Evolutionary conservation across 1,140 invertebrate genomes (phyloP).

Genomic region (Lasioglossum albipes): DNA sequence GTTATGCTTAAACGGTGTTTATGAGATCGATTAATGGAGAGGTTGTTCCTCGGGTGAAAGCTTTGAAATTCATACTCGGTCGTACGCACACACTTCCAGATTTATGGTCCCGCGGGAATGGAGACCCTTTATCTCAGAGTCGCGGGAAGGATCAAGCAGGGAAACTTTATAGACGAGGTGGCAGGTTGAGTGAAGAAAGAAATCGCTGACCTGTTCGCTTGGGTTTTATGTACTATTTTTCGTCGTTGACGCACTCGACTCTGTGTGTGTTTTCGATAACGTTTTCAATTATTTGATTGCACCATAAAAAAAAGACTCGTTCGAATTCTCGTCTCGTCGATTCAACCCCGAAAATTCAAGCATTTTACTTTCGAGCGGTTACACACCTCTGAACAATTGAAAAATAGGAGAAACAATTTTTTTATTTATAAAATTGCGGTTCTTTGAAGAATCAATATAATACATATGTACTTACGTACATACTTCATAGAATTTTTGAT

Average conservation of each 20-base stretch:
- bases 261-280: neutral
- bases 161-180: slow-evolving; percentile 33
- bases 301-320: neutral
- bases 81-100: slow-evolving; percentile 26
- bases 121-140: slow-evolving; percentile 31
- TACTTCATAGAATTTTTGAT: too few relatives aligned
- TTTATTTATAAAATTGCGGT: too few relatives aligned
- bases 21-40: slow-evolving; percentile 17
- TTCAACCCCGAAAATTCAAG: too few relatives aligned
- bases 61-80: slow-evolving; percentile 41
- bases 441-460: too few relatives aligned
- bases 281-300: neutral
- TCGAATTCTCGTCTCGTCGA: too few relatives aligned
- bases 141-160: slow-evolving; percentile 14
- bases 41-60: neutral
- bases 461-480: too few relatives aligned
- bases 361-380: too few relatives aligned
- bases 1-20: slow-evolving; percentile 20
- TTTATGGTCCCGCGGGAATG: slow-evolving; percentile 34
- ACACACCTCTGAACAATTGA: too few relatives aligned
- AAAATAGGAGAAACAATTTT: too few relatives aligned
- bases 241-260: neutral
- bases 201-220: slow-evolving; percentile 44
- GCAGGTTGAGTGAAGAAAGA: slow-evolving; percentile 26
- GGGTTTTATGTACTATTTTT: slow-evolving; percentile 27